Conservation (phyloP, 2,797 vertebrate genomes). For the Lithobates sylvaticus region DNA sequence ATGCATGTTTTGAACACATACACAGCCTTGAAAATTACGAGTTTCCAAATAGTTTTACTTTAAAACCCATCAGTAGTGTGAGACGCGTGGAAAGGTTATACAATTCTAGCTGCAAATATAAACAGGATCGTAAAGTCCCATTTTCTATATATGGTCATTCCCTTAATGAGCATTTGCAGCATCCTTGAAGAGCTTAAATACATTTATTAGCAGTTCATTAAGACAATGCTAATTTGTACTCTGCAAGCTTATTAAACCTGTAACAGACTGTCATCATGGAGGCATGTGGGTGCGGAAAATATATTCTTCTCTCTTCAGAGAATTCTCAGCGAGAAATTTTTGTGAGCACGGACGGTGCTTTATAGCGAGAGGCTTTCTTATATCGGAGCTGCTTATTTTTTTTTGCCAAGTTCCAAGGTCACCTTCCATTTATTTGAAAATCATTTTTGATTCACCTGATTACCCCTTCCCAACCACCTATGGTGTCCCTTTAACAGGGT, state of each 20-base stretch:
- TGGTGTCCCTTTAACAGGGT: too few species aligned
- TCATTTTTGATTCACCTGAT: background rate
- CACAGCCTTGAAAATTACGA: too few species aligned
- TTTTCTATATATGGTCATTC: constrained; percentile 6
- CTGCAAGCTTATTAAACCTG: constrained; percentile 39
- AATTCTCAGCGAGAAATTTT: background rate
- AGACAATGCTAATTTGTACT: constrained; percentile 18
- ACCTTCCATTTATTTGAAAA: constrained; percentile 11
- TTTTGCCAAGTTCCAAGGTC: background rate
- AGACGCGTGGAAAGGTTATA: background rate
- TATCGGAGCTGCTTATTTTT: constrained; percentile 20
- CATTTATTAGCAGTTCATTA: constrained; percentile 45
- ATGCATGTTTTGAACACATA: too few species aligned
- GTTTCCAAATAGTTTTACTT: background rate
- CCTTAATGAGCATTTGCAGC: constrained; percentile 12
- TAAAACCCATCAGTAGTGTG: background rate
- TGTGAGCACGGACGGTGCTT: background rate
- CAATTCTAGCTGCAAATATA: background rate
- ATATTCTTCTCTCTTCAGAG: constrained; percentile 26
- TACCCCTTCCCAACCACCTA: background rate
- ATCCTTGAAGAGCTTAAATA: constrained; percentile 27
- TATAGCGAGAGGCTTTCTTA: constrained; percentile 19
- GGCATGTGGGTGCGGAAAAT: constrained; percentile 21
- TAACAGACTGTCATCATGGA: constrained; percentile 33
- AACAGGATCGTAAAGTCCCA: background rate